These are phyloP conservation scores for Archaeoteleia sp. DNA, from an alignment of 2,888 invertebrate genomes.

Conservation along the genomic window DNA sequence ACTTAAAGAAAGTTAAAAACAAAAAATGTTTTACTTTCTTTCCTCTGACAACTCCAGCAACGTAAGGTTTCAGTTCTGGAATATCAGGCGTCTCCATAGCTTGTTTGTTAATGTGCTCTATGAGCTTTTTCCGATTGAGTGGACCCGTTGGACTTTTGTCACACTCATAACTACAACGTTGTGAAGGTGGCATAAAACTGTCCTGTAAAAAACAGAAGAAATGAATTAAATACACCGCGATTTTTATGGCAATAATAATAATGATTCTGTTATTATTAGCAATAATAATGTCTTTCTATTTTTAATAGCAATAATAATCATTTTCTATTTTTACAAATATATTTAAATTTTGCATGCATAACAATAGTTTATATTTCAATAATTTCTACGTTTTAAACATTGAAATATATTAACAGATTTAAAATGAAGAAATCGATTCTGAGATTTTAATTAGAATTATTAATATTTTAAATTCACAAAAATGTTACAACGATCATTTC, in stretches of 20 bases:
- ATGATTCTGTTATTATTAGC: no score
- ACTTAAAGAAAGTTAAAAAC: constrained; percentile 1
- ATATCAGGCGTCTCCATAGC: constrained; percentile 98
- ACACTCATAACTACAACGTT: constrained; percentile 97
- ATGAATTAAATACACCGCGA: no score
- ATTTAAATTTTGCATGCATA: neutral
- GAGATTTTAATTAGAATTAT: no score
- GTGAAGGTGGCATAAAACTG: constrained; percentile 95
- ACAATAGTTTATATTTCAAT: neutral
- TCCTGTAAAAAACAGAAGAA: constrained; percentile 90
- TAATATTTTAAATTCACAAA: no score
- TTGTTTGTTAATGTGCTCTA: constrained; percentile 97
- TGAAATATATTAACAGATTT: no score
- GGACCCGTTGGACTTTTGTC: constrained; percentile 97
- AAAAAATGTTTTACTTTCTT: constrained; percentile 81
- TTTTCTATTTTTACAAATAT: no score
- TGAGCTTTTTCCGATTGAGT: constrained; percentile 93
- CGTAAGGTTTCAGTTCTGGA: constrained; percentile 96
- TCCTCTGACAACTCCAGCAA: constrained; percentile 92
- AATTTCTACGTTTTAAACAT: constrained; percentile 8
- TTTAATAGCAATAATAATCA: no score
- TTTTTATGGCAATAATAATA: no score
- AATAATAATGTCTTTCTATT: no score
- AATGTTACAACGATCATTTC: no score
- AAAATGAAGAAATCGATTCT: no score